Conservation (phyloP, 2,888 invertebrate species). For the Eupithecia inturbata region DNA sequence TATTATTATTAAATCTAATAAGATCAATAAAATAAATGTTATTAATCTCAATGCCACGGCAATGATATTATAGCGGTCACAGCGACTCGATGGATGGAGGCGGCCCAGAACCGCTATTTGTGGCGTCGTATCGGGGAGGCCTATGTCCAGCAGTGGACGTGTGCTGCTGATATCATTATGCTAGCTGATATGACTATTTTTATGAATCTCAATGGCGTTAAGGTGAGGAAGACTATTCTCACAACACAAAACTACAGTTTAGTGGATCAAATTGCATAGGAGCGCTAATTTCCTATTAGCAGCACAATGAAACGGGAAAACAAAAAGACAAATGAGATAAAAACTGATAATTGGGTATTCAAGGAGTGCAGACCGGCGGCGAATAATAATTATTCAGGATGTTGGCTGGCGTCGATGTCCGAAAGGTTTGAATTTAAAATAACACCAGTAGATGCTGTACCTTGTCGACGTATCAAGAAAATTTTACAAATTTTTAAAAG, state of each 20-base stretch:
- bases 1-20: too few species aligned
- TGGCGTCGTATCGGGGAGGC: too few species aligned
- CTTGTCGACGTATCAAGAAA: background rate
- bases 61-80: too few species aligned
- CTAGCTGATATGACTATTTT: too few species aligned
- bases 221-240: too few species aligned
- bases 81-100: too few species aligned
- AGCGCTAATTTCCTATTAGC: conserved; percentile 39
- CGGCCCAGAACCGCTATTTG: too few species aligned
- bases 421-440: conserved; percentile 34
- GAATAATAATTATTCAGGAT: conserved; percentile 64
- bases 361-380: conserved; percentile 61
- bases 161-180: too few species aligned
- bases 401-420: conserved; percentile 52
- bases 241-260: background rate
- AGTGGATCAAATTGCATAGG: background rate
- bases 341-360: conserved; percentile 62
- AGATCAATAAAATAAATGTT: too few species aligned
- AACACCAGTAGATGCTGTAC: background rate
- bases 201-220: too few species aligned
- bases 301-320: conserved; percentile 47
- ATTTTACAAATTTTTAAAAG: background rate
- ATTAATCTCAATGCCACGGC: too few species aligned
- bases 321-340: conserved; percentile 52
- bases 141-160: too few species aligned